Base-by-base conservation (phyloP, 2,113 vertebrate genomes). In the Anguilla rostrata region DNA sequence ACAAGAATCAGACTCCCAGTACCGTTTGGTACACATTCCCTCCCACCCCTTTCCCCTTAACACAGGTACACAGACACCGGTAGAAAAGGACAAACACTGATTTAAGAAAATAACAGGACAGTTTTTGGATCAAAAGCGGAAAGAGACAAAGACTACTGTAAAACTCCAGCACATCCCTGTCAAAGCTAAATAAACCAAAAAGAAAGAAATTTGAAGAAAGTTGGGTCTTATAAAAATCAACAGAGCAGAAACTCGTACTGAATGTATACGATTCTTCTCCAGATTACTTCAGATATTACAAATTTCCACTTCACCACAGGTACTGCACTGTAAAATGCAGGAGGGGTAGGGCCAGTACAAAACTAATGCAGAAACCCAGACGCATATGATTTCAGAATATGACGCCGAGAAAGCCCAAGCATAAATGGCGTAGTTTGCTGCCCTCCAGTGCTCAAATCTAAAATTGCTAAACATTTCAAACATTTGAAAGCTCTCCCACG, bases 31-130 rank as follows among this genome's bases (percentile, higher is more conserved):
- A 29, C 63, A 87, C 83, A 11, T 82, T 63, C 66, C 75, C 40
- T 18, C 78, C 86, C 87, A 90, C 91, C 89, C 53, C 1, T 85
- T 63, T 81, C 86, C 86, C 83, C 80, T 82, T 9, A 0, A 89
- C 90, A 93, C 88, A 90, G 86, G 83, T 90, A 92, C 83, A 89
- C 87, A 46, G 56, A 92, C 87, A 90, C 43, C 89, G 81, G 87
- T 88, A 89, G 82, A 89, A 91, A 90, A 81, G 41, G 29, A 84
- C 82, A 90, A 93, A 95, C 93, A 94, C 92, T 92, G 94, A 91
- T 91, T 94, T 93, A 53, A 92, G 88, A 93, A 91, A 91, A 82
- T 88, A 53, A 34, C 53, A 91, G 85, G 83, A 87, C 91, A 66
- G 86, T 78, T 79, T 66, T 90, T 92, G 92, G 93, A 94, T 93